Evolutionary conservation across 2,113 vertebrate species (phyloP).

Genomic region (Rhipidura dahli): DNA sequence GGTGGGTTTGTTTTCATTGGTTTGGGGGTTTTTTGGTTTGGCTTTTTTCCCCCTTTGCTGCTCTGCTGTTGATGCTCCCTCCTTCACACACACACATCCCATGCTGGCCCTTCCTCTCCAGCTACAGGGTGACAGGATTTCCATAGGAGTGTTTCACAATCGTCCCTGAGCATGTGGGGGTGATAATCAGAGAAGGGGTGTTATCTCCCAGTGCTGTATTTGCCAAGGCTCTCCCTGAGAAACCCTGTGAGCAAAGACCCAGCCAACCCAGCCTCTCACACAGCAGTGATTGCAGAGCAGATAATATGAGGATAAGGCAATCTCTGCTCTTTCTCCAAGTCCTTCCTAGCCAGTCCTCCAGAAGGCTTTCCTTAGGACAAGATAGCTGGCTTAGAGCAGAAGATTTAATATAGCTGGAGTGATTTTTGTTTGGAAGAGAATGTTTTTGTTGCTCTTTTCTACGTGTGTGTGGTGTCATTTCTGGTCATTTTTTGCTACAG

Average conservation of each 20-base stretch:
- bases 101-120: neutral
- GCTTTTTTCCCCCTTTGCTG: neutral
- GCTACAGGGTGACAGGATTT: neutral
- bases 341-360: neutral
- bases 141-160: neutral
- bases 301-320: neutral
- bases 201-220: neutral
- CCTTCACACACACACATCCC: rapidly evolving
- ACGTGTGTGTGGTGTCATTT: rapidly evolving
- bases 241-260: neutral
- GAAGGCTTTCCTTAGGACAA: neutral
- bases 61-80: neutral
- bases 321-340: neutral
- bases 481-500: neutral
- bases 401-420: neutral
- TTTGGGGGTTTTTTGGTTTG: neutral
- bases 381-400: neutral
- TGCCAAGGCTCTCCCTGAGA: neutral
- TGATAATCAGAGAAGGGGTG: neutral
- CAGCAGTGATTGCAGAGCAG: neutral
- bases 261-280: neutral
- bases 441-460: neutral
- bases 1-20: neutral
- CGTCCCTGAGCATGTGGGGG: neutral
- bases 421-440: neutral